Evolutionary conservation across 1,140 invertebrate genomes (phyloP).

Genomic region (Hylyphantes graminicola): DNA sequence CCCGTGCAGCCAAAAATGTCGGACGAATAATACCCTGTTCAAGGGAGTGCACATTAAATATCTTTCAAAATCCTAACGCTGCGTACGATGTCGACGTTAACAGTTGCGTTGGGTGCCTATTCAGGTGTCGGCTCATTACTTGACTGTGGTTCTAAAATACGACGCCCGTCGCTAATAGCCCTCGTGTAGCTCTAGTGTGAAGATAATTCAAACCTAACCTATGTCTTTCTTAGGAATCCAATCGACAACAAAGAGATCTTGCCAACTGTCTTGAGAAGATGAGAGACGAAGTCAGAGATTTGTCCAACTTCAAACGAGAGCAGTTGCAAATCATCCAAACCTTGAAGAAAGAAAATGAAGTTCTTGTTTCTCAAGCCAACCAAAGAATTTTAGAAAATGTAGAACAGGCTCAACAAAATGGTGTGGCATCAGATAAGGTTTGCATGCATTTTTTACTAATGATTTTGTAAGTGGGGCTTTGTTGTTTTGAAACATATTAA

Average conservation of each 20-base stretch:
- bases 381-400: constrained; percentile 1
- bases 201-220: no score
- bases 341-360: constrained; percentile 50
- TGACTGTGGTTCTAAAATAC: no score
- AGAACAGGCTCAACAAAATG: constrained; percentile 35
- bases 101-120: no score
- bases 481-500: background rate
- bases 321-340: constrained; percentile 44
- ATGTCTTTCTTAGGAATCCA: constrained; percentile 36
- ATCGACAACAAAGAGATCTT: constrained; percentile 30
- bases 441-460: background rate
- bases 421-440: constrained; percentile 21
- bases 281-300: constrained; percentile 35
- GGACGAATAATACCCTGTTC: no score
- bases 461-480: background rate
- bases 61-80: no score
- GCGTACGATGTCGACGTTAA: no score
- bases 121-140: no score
- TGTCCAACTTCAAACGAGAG: constrained; percentile 29
- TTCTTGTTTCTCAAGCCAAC: constrained; percentile 12
- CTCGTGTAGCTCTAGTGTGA: no score
- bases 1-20: no score
- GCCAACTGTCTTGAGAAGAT: constrained; percentile 42
- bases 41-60: no score
- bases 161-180: no score